These are phyloP conservation scores for Drosophila differens DNA, from an alignment of 2,888 invertebrate genomes.

Conservation along the genomic window DNA sequence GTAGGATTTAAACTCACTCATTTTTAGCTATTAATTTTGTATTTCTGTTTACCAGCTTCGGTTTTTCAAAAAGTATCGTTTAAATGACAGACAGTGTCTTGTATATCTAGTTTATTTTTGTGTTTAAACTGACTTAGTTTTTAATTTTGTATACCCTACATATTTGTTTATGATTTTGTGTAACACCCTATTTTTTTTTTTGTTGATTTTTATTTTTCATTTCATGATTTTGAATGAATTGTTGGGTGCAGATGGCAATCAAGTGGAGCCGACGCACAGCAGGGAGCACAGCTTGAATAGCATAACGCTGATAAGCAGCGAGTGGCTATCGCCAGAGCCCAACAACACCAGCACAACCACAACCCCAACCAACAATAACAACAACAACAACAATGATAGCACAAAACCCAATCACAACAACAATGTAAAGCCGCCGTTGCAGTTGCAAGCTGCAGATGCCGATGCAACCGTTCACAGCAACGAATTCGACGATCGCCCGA, in stretches of 20 bases:
- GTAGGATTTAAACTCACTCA: background rate
- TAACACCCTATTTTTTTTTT: constrained; percentile 1
- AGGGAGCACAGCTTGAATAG: constrained; percentile 75
- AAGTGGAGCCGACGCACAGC: constrained; percentile 57
- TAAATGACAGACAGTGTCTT: background rate
- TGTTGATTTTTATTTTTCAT: constrained; percentile 22
- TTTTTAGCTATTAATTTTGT: background rate
- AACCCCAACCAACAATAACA: constrained; percentile 41
- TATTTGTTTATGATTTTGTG: constrained; percentile 7
- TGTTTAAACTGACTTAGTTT: background rate
- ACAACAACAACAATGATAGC: constrained; percentile 52
- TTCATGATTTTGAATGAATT: constrained; percentile 31
- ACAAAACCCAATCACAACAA: constrained; percentile 46
- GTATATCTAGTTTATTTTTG: background rate
- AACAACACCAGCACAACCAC: constrained; percentile 26
- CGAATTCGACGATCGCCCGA: constrained; percentile 85
- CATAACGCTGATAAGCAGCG: constrained; percentile 77
- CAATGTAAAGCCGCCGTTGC: constrained; percentile 51
- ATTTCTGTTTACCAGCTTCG: background rate
- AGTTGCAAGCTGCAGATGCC: constrained; percentile 10
- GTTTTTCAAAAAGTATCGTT: background rate
- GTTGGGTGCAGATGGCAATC: constrained; percentile 53
- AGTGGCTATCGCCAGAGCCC: constrained; percentile 70
- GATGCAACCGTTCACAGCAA: constrained; percentile 79
- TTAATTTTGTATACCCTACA: background rate